Percentiles rank a stretch among this genome's conserved stretches.
These are phyloP conservation scores for Toxotes jaculatrix DNA, from an alignment of 2,113 vertebrate species.

Conservation along the genomic window DNA sequence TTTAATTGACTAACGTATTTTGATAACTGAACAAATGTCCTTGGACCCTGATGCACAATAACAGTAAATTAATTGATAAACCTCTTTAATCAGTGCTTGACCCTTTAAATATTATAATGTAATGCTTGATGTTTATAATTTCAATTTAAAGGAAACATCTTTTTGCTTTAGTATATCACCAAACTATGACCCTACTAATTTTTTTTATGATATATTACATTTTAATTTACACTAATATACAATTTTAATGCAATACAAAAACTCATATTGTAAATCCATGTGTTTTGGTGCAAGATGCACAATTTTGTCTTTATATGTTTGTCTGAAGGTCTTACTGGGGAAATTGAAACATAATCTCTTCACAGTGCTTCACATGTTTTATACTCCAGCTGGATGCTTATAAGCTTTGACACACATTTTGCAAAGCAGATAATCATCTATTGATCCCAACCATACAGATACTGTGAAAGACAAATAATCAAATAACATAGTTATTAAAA, in stretches of 20 bases:
- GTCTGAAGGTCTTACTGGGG: constrained; percentile 14
- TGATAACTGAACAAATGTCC: neutral
- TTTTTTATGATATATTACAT: neutral
- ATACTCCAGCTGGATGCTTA: constrained; percentile 46
- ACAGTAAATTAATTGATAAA: too few relatives aligned
- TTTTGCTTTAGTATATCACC: neutral
- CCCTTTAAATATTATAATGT: too few relatives aligned
- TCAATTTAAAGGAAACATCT: neutral
- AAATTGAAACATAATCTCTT: constrained; percentile 23
- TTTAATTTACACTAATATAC: neutral
- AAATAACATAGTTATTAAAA: constrained; percentile 47
- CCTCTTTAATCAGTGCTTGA: neutral
- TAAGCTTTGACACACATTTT: constrained; percentile 55
- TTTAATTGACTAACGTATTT: neutral
- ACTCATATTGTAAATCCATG: neutral
- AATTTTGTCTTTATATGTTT: neutral
- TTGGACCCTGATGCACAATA: too few relatives aligned
- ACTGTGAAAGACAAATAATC: constrained; percentile 48
- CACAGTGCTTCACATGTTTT: constrained; percentile 15
- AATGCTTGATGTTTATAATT: neutral
- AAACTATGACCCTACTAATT: neutral
- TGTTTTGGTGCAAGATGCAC: neutral
- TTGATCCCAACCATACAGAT: constrained; percentile 57
- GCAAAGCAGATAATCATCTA: constrained; percentile 44
- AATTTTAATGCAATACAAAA: neutral